Evolutionary conservation across 1,140 invertebrate species (phyloP).

Genomic region (Asbolus verrucosus): DNA sequence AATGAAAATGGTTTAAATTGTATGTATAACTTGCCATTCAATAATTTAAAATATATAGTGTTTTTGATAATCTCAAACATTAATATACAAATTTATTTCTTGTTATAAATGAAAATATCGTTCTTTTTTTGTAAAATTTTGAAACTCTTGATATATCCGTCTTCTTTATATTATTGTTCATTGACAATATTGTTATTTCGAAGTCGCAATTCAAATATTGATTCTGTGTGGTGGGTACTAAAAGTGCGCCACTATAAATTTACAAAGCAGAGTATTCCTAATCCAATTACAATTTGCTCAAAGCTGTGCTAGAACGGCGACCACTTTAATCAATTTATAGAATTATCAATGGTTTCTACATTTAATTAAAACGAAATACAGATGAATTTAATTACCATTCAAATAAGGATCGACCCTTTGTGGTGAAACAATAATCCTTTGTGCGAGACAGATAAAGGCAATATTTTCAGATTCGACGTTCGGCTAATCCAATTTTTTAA

Average conservation of each 20-base stretch:
- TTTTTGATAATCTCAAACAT: too few relatives aligned
- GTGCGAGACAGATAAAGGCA: too few relatives aligned
- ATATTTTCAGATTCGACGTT: too few relatives aligned
- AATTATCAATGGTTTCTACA: conserved; percentile 31
- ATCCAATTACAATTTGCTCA: conserved; percentile 34
- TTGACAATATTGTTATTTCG: neutral
- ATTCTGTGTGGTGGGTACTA: conserved; percentile 4
- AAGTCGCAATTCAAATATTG: neutral
- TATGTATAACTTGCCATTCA: too few relatives aligned
- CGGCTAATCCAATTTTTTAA: too few relatives aligned
- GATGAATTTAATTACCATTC: conserved; percentile 24
- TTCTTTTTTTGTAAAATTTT: too few relatives aligned
- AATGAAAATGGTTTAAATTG: too few relatives aligned
- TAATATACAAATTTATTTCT: too few relatives aligned
- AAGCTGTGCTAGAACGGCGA: conserved; percentile 20
- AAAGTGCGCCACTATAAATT: conserved; percentile 27
- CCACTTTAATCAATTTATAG: conserved; percentile 30
- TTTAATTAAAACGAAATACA: conserved; percentile 32
- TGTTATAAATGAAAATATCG: too few relatives aligned
- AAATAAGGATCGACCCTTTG: conserved; percentile 28
- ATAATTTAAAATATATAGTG: too few relatives aligned
- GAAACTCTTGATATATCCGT: too few relatives aligned
- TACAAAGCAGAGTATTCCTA: conserved; percentile 13
- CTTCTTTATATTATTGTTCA: too few relatives aligned
- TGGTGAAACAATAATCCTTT: conserved; percentile 5